Evolutionary conservation across 2,888 invertebrate genomes (phyloP).

Genomic region (Chloroclystis v-ata): DNA sequence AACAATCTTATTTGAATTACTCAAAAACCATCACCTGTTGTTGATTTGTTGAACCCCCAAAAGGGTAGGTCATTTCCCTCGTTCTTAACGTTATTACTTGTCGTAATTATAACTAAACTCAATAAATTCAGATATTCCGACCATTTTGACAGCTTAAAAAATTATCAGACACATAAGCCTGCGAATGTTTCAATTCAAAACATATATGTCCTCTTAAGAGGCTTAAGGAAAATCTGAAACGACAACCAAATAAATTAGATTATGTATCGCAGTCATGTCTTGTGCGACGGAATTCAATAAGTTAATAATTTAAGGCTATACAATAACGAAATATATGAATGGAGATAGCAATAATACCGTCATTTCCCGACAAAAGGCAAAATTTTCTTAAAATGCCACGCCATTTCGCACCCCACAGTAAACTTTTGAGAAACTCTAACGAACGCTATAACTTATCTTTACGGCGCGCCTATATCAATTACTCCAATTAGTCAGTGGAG

Average conservation of each 20-base stretch:
- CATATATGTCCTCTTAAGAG: not conserved
- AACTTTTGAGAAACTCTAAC: slow-evolving; percentile 9
- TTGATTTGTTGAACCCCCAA: not conserved
- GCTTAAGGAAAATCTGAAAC: not conserved
- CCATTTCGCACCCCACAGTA: slow-evolving; percentile 1
- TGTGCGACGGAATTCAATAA: slow-evolving; percentile 5
- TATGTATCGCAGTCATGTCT: slow-evolving; percentile 22
- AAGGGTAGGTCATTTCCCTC: not conserved
- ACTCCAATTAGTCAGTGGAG: slow-evolving; percentile 27
- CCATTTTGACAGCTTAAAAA: slow-evolving; percentile 1
- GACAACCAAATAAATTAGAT: not conserved
- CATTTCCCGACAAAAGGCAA: not conserved
- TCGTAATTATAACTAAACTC: slow-evolving; percentile 3
- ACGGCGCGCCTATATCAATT: slow-evolving; percentile 15
- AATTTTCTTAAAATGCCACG: slow-evolving; percentile 7
- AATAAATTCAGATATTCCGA: slow-evolving; percentile 16
- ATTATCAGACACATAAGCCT: slow-evolving; percentile 14
- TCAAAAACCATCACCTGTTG: not conserved
- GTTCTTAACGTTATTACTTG: not conserved
- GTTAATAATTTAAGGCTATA: not conserved
- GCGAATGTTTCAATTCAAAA: slow-evolving; percentile 7
- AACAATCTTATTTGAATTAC: not conserved
- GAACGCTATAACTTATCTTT: slow-evolving; percentile 14
- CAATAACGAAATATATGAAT: not conserved
- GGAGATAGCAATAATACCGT: no score